phyloP scores from a whole-genome alignment of 2,113 vertebrate species.

The Trachemys scripta region DNA sequence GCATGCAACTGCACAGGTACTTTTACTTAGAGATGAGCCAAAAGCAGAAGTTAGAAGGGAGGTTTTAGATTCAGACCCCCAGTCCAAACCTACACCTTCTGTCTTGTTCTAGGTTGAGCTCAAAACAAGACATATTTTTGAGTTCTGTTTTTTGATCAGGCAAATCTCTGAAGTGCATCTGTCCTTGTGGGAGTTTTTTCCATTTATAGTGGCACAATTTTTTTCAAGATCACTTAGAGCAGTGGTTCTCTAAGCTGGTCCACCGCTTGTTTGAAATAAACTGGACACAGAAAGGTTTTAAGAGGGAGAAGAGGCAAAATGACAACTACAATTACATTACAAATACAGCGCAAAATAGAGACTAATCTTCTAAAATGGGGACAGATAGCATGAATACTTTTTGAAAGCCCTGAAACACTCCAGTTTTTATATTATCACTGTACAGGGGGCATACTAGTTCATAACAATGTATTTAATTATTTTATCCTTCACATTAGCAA shows the following conservation, averaged over 20 bases:
- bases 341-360: background rate
- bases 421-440: background rate
- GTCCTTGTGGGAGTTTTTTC: background rate
- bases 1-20: background rate
- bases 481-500: background rate
- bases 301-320: background rate
- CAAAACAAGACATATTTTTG: background rate
- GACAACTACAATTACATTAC: too few relatives aligned
- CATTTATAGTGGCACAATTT: too few relatives aligned
- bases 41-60: background rate
- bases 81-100: background rate
- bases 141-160: background rate
- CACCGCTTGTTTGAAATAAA: background rate
- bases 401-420: constrained; percentile 23
- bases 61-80: background rate
- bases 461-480: background rate
- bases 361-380: background rate
- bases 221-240: background rate
- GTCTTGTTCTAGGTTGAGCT: fast-evolving
- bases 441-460: background rate
- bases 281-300: background rate
- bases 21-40: background rate
- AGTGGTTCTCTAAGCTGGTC: too few relatives aligned
- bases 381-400: constrained; percentile 4
- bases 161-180: background rate